phyloP scores from a whole-genome alignment of 2,888 invertebrate species.

The Stegana nigrithorax region DNA sequence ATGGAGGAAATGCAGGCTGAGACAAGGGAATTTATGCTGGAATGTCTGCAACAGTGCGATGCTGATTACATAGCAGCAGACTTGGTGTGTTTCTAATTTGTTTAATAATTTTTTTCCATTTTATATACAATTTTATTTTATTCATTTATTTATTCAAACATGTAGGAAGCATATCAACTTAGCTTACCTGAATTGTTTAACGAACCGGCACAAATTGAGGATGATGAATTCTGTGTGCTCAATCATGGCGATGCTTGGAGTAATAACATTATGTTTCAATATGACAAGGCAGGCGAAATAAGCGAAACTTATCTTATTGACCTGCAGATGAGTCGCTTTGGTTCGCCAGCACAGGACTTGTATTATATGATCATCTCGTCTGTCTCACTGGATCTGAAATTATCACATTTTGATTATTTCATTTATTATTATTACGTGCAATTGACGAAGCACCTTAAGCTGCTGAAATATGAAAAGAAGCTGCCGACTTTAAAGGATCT shows the following conservation, averaged over 20 bases:
- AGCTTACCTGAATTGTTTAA: slow-evolving; percentile 45
- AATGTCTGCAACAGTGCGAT: slow-evolving; percentile 35
- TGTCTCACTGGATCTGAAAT: slow-evolving; percentile 47
- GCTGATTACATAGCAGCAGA: slow-evolving; percentile 37
- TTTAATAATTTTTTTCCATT: too few species aligned
- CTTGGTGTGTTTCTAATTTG: slow-evolving; percentile 43
- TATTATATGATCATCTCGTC: slow-evolving; percentile 59
- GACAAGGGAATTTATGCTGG: slow-evolving; percentile 34
- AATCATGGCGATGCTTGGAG: slow-evolving; percentile 64
- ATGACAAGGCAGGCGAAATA: slow-evolving; percentile 41
- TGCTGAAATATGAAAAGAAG: slow-evolving; percentile 47
- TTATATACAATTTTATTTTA: too few species aligned
- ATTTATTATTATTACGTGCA: slow-evolving; percentile 54
- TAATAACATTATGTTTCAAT: slow-evolving; percentile 65
- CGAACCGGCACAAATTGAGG: slow-evolving; percentile 32
- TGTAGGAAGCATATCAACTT: slow-evolving; percentile 39
- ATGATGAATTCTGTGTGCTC: slow-evolving; percentile 47
- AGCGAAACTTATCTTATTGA: slow-evolving; percentile 58
- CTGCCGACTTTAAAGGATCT: slow-evolving; percentile 52
- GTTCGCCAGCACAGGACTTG: slow-evolving; percentile 64
- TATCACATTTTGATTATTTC: slow-evolving; percentile 58
- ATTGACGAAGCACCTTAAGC: slow-evolving; percentile 45
- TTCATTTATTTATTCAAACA: too few species aligned
- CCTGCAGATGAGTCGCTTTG: slow-evolving; percentile 60
- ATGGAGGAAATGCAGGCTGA: too few species aligned